Evolutionary conservation across 2,113 vertebrate species (phyloP).

Genomic region (Stegostoma tigrinum): DNA sequence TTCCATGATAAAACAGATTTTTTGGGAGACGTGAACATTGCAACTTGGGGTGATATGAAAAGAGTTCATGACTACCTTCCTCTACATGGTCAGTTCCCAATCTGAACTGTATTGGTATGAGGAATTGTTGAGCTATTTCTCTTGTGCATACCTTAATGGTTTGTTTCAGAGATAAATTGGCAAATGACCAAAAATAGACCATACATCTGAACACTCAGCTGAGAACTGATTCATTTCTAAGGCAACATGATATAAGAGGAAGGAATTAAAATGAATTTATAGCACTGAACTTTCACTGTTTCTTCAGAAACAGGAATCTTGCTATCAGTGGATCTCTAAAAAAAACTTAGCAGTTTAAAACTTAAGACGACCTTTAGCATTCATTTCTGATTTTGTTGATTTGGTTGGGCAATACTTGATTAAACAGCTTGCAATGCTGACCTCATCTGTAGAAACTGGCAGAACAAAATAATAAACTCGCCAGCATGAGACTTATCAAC

Average conservation of each 20-base stretch:
- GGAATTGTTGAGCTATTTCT: background rate
- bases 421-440: background rate
- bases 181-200: background rate
- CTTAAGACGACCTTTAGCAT: background rate
- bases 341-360: background rate
- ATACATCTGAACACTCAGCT: background rate
- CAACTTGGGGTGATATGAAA: background rate
- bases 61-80: background rate
- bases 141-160: background rate
- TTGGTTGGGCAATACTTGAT: background rate
- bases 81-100: background rate
- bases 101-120: background rate
- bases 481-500: background rate
- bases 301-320: background rate
- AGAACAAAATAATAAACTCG: background rate
- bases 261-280: background rate
- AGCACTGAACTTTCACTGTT: background rate
- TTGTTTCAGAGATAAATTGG: background rate
- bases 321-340: background rate
- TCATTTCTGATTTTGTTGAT: background rate
- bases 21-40: background rate
- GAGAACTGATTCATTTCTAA: background rate
- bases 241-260: background rate
- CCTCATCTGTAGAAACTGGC: conserved; percentile 17
- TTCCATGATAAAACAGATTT: background rate